Evolutionary conservation across 1,140 invertebrate genomes (phyloP).

Genomic region (Leptinotarsa undecemlineata): DNA sequence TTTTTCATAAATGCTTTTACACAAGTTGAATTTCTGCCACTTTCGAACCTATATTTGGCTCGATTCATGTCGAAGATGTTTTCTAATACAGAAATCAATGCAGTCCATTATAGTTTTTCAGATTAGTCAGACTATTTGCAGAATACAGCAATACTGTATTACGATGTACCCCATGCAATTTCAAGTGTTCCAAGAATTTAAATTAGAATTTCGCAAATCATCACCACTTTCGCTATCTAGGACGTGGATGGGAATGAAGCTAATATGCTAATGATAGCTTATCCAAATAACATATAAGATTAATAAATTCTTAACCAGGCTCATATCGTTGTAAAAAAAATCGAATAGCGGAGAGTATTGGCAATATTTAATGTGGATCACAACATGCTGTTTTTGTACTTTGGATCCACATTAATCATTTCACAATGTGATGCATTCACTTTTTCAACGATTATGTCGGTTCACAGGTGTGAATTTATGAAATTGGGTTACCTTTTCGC

Average conservation of each 20-base stretch:
- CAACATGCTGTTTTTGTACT: neutral
- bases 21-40: too few relatives aligned
- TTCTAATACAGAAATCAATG: too few relatives aligned
- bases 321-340: neutral
- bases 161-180: too few relatives aligned
- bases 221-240: neutral
- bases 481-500: neutral
- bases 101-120: too few relatives aligned
- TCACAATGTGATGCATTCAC: neutral
- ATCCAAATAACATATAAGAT: neutral
- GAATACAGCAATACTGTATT: too few relatives aligned
- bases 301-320: neutral
- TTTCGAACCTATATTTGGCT: too few relatives aligned
- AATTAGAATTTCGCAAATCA: neutral
- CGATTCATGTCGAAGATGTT: too few relatives aligned
- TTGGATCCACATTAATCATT: neutral
- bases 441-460: neutral
- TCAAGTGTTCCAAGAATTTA: neutral
- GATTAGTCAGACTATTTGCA: too few relatives aligned
- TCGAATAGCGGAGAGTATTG: neutral
- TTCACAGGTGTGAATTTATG: neutral
- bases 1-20: too few relatives aligned
- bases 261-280: neutral
- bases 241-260: neutral
- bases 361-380: neutral